Base-by-base conservation (phyloP, 2,888 invertebrate genomes). In the Mythimna ferrago region DNA sequence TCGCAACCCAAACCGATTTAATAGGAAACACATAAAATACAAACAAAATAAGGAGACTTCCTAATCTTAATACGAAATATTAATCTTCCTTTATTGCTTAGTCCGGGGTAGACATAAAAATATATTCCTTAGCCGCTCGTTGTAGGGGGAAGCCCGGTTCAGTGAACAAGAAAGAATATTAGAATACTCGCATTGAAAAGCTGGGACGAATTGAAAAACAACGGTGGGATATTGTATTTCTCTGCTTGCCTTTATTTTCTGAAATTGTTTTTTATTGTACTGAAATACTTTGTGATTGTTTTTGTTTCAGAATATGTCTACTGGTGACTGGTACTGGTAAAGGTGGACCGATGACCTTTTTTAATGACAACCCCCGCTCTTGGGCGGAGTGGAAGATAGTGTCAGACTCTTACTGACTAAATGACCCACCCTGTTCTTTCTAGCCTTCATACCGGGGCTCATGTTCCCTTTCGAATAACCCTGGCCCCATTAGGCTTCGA, bases 61-160 rank as follows among this genome's bases (percentile, higher is more conserved):
- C 76, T 87, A 88, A 86, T 88, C 87, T 85, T 87, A 88, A 88
- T 84, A 87, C 80, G 77, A 89, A 91, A 90, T 91, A 92, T 91
- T 90, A 91, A 92, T 91, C 90, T 88, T 83, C 80, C 85, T 86
- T 90, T 92, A 91, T 91, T 90, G 89, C 88, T 76, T 72, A 78
- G 69, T 57, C 75, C 76, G 83, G 69, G 70, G 83, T 78, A 82
- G 66, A 86, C 80, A 87, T 87, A 89, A 87, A 88, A 88, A 86
- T 83, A 88, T 88, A 87, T 88, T 88, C 80, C 82, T 83, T 84
- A 85, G 83, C 78, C 79, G 76, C 81, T 78, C 80, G 74, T 70
- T 81, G 68, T 79, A 78, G 83, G 86, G 44, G 87, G 85, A 84
- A 66, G 32, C 53, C 44, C 89, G 85, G 89, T 80, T 90, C 91